Evolutionary conservation across 1,140 invertebrate species (phyloP).

Genomic region (Hormaphis cornu): DNA sequence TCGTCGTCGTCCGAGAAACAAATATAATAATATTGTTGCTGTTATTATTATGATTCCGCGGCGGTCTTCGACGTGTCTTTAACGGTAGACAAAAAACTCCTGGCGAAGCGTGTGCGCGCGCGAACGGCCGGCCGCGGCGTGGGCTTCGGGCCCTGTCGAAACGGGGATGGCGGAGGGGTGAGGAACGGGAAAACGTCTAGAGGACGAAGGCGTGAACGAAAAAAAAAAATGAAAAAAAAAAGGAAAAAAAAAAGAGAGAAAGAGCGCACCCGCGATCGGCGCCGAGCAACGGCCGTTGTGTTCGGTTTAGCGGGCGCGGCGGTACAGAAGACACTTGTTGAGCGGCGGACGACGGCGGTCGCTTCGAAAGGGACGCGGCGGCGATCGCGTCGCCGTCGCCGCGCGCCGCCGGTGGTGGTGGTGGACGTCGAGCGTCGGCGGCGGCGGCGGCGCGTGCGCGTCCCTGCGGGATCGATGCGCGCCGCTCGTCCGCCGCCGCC

Average conservation of each 20-base stretch:
- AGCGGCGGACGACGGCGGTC: slow-evolving; percentile 7
- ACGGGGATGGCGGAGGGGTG: background rate
- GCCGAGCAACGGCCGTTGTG: slow-evolving; percentile 30
- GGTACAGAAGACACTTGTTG: slow-evolving; percentile 24
- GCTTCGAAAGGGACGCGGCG: background rate
- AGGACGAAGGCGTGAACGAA: background rate
- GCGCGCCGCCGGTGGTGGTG: slow-evolving; percentile 4
- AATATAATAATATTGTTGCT: too few relatives aligned
- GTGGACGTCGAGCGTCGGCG: background rate
- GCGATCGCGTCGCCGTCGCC: slow-evolving; percentile 3
- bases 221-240: slow-evolving; percentile 16
- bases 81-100: too few relatives aligned
- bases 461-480: slow-evolving; percentile 19
- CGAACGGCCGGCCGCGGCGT: background rate
- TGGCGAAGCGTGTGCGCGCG: too few relatives aligned
- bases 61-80: too few relatives aligned
- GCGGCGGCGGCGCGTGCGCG: slow-evolving; percentile 19
- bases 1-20: too few relatives aligned
- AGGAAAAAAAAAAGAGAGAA: slow-evolving; percentile 18
- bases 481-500: slow-evolving; percentile 19
- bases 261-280: slow-evolving; percentile 28
- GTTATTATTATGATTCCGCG: too few relatives aligned
- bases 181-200: background rate
- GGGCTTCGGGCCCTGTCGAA: background rate
- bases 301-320: slow-evolving; percentile 14